A percentile compares a stretch with the other conserved stretches of the same genome.
Conservation (phyloP, 2,888 invertebrate genomes). For the Papilio demoleus region DNA sequence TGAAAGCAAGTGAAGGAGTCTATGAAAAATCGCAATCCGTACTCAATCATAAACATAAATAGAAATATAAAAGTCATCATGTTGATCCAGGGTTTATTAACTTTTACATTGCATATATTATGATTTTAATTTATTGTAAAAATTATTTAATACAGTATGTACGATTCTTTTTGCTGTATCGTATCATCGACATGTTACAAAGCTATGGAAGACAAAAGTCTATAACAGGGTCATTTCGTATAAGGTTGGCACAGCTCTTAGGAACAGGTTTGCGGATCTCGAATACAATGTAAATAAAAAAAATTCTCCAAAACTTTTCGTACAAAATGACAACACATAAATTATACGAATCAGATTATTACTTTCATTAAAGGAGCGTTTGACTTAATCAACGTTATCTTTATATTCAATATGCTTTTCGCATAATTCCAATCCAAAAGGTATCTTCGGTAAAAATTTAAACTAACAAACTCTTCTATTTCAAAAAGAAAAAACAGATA, state of each 20-base stretch:
- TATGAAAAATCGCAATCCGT: constrained; percentile 66
- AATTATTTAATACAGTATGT: constrained; percentile 75
- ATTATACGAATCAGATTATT: constrained; percentile 19
- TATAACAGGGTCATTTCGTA: constrained; percentile 59
- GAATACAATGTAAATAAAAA: constrained; percentile 43
- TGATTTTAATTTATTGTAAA: constrained; percentile 77
- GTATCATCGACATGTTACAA: constrained; percentile 55
- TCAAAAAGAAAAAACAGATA: too few relatives aligned
- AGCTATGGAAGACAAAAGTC: constrained; percentile 78
- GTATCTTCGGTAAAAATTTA: too few relatives aligned
- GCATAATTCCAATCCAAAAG: too few relatives aligned
- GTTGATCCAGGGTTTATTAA: constrained; percentile 76
- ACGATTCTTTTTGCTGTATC: constrained; percentile 60
- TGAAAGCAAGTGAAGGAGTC: constrained; percentile 61
- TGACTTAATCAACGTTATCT: constrained; percentile 4
- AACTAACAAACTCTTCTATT: too few relatives aligned
- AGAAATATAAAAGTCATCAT: constrained; percentile 46
- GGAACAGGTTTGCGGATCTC: constrained; percentile 39
- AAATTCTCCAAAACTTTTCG: constrained; percentile 46
- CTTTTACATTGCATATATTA: constrained; percentile 70
- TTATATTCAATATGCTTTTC: too few relatives aligned
- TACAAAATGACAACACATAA: constrained; percentile 40
- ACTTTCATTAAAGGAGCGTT: constrained; percentile 29
- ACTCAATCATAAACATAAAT: constrained; percentile 62
- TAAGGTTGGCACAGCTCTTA: constrained; percentile 72